These are phyloP conservation scores for Nemapogon koenigi DNA, from an alignment of 2,888 invertebrate genomes.

Conservation along the genomic window DNA sequence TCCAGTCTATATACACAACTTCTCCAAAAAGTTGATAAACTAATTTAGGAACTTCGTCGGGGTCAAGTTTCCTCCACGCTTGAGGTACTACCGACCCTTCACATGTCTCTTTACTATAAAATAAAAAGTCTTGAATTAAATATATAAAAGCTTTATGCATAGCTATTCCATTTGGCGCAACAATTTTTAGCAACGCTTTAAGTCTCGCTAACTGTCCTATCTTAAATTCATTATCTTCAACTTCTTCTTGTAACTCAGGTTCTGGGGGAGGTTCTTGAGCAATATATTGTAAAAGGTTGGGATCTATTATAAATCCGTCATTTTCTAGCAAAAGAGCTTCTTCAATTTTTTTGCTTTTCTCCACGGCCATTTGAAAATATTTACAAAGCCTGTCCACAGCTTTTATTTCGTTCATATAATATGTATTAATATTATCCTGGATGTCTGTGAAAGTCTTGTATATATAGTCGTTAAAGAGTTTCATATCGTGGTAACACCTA, in stretches of 20 bases:
- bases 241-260: constrained; percentile 15
- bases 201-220: constrained; percentile 39
- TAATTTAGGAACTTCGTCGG: constrained; percentile 44
- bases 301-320: constrained; percentile 55
- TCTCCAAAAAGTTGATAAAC: constrained; percentile 59
- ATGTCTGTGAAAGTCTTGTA: constrained; percentile 48
- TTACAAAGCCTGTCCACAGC: constrained; percentile 58
- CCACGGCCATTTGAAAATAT: constrained; percentile 57
- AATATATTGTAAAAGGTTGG: constrained; percentile 42
- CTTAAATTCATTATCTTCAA: constrained; percentile 32
- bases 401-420: constrained; percentile 46
- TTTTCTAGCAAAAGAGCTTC: constrained; percentile 52
- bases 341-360: constrained; percentile 47
- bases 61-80: constrained; percentile 45
- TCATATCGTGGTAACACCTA: constrained; percentile 44
- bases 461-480: constrained; percentile 46
- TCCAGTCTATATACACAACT: constrained; percentile 67
- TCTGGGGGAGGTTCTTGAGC: constrained; percentile 19
- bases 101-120: constrained; percentile 49
- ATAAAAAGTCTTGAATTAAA: constrained; percentile 55
- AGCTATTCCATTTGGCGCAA: constrained; percentile 43
- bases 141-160: constrained; percentile 56
- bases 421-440: constrained; percentile 45
- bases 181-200: constrained; percentile 40
- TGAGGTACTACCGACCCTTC: constrained; percentile 36